These are phyloP conservation scores for Cydia splendana DNA, from an alignment of 1,140 invertebrate genomes.

Conservation along the genomic window DNA sequence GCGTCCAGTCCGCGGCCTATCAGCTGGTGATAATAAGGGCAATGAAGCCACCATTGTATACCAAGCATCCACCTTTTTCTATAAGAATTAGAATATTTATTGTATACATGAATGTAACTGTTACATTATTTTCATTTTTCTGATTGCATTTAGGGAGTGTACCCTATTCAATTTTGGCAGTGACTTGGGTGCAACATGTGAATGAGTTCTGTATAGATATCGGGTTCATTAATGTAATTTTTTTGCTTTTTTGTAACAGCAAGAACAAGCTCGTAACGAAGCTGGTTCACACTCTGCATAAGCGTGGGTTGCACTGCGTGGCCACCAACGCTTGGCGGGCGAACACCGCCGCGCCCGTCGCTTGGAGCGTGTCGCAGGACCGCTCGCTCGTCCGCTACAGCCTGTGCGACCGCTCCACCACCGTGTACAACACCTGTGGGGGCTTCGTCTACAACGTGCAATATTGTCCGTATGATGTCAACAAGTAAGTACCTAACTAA, in stretches of 20 bases:
- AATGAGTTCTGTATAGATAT: no score
- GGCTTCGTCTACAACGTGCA: slow-evolving; percentile 84
- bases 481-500: slow-evolving; percentile 74
- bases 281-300: slow-evolving; percentile 56
- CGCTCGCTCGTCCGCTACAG: slow-evolving; percentile 82
- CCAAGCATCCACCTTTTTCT: no score
- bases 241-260: slow-evolving; percentile 42
- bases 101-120: no score
- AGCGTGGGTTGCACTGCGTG: slow-evolving; percentile 56
- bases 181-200: no score
- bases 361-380: slow-evolving; percentile 85
- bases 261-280: slow-evolving; percentile 59
- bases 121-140: no score
- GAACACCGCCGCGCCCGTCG: slow-evolving; percentile 44
- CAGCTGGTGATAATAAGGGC: no score
- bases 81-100: no score
- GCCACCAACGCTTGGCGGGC: slow-evolving; percentile 56
- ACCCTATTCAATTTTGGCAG: no score
- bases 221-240: no score
- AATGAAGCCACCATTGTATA: no score
- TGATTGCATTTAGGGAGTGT: no score
- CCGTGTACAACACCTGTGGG: slow-evolving; percentile 82
- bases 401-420: slow-evolving; percentile 64
- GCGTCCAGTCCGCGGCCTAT: no score
- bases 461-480: slow-evolving; percentile 86